Evolutionary conservation across 2,797 vertebrate species (phyloP), one percentile per base, ranked within the genome.

Genomic region (Chaetophractus vellerosus): DNA sequence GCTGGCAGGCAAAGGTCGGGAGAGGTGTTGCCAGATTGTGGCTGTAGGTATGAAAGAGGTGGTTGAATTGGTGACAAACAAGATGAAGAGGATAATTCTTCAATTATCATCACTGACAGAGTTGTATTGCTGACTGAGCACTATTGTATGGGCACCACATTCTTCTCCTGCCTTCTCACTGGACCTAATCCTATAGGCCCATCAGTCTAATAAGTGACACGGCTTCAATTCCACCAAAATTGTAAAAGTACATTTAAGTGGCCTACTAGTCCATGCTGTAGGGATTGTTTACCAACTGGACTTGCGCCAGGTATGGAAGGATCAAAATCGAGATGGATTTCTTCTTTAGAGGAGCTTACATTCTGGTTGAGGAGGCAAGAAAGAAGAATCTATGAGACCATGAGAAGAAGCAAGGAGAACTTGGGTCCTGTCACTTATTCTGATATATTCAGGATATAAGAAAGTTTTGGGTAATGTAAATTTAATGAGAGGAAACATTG

Each of bases 401-500:
- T 16, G 15, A 52, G 63, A 92, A 28, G 4, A 57, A 80, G 23
- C 59, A 83, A 9, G 41, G 31, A 75, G 28, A 91, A 61, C 74
- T 66, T 74, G 7, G 3, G 38, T 38, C 21, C 23, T 66, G 21
- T 50, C 48, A 66, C 1, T 88, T 69, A 69, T 55, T 86, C 19
- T 57, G 64, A 64, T 33, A 41, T 33, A 36, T 14, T 64, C 50
- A 85, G 28, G 28, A 93, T 33, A 33, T 36, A 33, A 45, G 88
- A 87, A 66, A 0, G 66, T 95, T 97, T 96, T 55, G 72, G 82
- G 69, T 95, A 45, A 36, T 90, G 59, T 93, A 89, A 92, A 88
- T 87, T 84, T 96, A 91, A 94, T 96, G 96, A 97, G 92, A 96
- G 85, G 85, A 97, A 95, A 83, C 66, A 50, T 50, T 95, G 94